Conservation (phyloP, 2,113 vertebrate genomes). For the Thamnaconus septentrionalis region DNA sequence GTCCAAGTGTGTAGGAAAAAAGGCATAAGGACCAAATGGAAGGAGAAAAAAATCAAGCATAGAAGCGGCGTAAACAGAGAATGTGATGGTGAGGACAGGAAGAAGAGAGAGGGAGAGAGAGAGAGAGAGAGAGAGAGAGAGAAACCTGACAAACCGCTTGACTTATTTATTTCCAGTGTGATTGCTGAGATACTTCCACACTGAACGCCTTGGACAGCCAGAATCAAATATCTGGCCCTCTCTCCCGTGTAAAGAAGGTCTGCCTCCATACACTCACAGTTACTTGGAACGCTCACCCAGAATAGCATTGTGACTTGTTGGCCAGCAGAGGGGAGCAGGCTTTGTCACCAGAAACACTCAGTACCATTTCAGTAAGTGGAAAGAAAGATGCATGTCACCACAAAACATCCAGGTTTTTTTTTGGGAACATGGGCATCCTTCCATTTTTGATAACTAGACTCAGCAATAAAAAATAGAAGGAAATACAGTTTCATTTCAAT, state of each 20-base stretch:
- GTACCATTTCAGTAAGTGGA: not conserved
- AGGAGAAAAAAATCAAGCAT: not conserved
- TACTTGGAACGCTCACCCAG: constrained; percentile 18
- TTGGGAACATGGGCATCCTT: too few relatives aligned
- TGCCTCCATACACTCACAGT: constrained; percentile 16
- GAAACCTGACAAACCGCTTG: constrained; percentile 22
- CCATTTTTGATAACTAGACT: too few relatives aligned
- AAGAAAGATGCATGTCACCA: too few relatives aligned
- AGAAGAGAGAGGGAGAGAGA: not conserved
- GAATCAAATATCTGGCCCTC: constrained; percentile 5
- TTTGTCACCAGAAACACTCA: constrained; percentile 43
- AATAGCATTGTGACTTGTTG: constrained; percentile 43
- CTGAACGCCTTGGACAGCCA: not conserved
- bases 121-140: not conserved
- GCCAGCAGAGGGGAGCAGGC: constrained; percentile 66
- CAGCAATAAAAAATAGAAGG: too few relatives aligned
- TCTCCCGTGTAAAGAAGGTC: constrained; percentile 14
- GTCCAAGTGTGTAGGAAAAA: not conserved
- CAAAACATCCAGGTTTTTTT: too few relatives aligned
- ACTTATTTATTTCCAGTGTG: constrained; percentile 24
- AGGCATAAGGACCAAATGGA: not conserved
- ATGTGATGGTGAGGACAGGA: constrained; percentile 20
- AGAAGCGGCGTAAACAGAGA: constrained; percentile 13
- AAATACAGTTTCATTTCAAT: too few relatives aligned
- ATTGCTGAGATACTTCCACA: constrained; percentile 12